A percentile compares a stretch with the other conserved stretches of the same genome.
Evolutionary conservation across 2,113 vertebrate genomes (phyloP).

Genomic region (Aldabrachelys gigantea): DNA sequence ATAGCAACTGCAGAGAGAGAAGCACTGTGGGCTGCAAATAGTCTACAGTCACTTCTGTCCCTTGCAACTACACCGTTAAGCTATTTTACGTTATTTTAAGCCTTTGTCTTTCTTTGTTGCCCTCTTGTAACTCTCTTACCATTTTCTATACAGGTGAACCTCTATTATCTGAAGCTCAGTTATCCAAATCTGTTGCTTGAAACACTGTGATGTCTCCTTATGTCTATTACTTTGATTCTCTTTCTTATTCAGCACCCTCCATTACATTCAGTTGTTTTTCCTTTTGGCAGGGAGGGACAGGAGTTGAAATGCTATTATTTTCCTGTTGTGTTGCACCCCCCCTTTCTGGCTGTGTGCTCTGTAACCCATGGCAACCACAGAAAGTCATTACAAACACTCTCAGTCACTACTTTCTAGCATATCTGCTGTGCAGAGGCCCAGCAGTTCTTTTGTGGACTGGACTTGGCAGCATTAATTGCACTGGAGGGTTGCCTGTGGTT

Average conservation of each 20-base stretch:
- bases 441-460: constrained; percentile 15
- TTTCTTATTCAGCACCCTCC: constrained; percentile 16
- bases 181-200: constrained; percentile 1
- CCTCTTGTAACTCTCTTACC: not conserved
- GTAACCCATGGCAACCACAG: constrained; percentile 76
- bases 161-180: not conserved
- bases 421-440: not conserved
- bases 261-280: constrained; percentile 12
- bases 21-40: not conserved
- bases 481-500: not conserved
- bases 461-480: not conserved
- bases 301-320: constrained; percentile 60
- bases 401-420: not conserved
- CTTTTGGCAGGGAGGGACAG: constrained; percentile 19
- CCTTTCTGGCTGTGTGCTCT: constrained; percentile 21
- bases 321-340: not conserved
- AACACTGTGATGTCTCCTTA: not conserved
- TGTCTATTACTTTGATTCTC: constrained; percentile 51
- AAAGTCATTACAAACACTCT: constrained; percentile 31
- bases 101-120: not conserved
- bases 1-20: not conserved
- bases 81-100: not conserved
- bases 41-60: not conserved
- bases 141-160: not conserved
- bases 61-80: accelerated